Conservation (phyloP, 2,113 vertebrate genomes). For the Nettapus auritus region DNA sequence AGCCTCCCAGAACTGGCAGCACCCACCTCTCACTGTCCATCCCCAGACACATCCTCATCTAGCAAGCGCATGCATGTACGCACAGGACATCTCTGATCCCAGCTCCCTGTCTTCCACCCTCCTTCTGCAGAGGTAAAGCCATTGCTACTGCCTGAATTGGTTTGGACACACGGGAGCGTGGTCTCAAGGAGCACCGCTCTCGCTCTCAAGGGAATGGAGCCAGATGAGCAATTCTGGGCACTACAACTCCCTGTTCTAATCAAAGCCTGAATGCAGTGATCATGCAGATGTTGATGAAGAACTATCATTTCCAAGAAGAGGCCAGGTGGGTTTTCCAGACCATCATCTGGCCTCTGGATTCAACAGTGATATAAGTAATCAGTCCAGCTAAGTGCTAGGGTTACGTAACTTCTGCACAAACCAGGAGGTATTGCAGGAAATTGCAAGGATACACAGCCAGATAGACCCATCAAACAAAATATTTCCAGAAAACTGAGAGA, state of each 20-base stretch:
- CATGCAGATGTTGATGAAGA: accelerated
- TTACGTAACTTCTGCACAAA: too few species aligned
- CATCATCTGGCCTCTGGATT: not conserved
- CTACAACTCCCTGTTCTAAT: not conserved
- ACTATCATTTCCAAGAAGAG: not conserved
- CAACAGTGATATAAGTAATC: accelerated
- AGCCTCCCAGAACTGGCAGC: not conserved
- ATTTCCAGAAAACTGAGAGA: not conserved
- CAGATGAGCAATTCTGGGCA: not conserved
- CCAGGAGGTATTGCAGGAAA: not conserved
- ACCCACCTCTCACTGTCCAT: not conserved
- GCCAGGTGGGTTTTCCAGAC: not conserved
- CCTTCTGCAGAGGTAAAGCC: not conserved
- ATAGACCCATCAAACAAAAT: not conserved
- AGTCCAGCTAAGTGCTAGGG: not conserved
- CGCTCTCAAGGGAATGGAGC: not conserved
- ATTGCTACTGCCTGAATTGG: too few species aligned
- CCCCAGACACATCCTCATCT: not conserved
- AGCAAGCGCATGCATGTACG: accelerated
- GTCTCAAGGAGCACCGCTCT: not conserved
- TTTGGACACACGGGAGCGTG: not conserved
- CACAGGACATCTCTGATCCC: not conserved
- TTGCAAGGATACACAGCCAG: not conserved
- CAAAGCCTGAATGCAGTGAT: not conserved
- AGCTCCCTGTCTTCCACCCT: not conserved